phyloP scores from a whole-genome alignment of 2,888 invertebrate species.

The Boloria euphrosyne region DNA sequence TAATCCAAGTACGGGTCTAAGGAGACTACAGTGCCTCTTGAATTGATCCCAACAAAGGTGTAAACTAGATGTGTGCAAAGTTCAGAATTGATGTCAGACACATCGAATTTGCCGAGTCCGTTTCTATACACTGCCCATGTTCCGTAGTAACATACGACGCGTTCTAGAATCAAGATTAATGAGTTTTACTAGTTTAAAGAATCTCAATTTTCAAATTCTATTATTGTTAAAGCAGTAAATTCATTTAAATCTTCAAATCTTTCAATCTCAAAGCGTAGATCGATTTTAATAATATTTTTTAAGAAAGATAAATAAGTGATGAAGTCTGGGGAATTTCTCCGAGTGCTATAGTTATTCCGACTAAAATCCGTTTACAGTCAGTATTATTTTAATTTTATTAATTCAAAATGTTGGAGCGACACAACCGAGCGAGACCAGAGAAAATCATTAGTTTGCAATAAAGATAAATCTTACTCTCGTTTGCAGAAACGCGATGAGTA shows the following conservation, averaged over 20 bases:
- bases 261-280: too few relatives aligned
- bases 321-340: too few relatives aligned
- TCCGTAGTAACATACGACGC: constrained; percentile 88
- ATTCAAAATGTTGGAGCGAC: background rate
- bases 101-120: constrained; percentile 84
- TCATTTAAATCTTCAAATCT: too few relatives aligned
- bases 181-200: background rate
- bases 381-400: too few relatives aligned
- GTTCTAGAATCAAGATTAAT: constrained; percentile 65
- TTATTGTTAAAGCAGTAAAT: background rate
- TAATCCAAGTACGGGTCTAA: constrained; percentile 85
- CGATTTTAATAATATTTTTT: too few relatives aligned
- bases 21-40: constrained; percentile 75
- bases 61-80: constrained; percentile 90
- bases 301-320: too few relatives aligned
- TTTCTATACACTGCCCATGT: constrained; percentile 88
- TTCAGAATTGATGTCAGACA: constrained; percentile 84
- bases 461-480: constrained; percentile 19
- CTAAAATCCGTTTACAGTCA: too few relatives aligned
- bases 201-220: background rate
- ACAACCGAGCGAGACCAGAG: background rate
- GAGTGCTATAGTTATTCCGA: too few relatives aligned
- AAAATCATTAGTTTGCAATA: background rate
- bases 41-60: constrained; percentile 86
- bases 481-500: background rate